Evolutionary conservation across 53 echinoderm and acorn worm genomes (phyloP), one percentile per base, ranked within the genome.

Genomic region (Patiria pectinifera): DNA sequence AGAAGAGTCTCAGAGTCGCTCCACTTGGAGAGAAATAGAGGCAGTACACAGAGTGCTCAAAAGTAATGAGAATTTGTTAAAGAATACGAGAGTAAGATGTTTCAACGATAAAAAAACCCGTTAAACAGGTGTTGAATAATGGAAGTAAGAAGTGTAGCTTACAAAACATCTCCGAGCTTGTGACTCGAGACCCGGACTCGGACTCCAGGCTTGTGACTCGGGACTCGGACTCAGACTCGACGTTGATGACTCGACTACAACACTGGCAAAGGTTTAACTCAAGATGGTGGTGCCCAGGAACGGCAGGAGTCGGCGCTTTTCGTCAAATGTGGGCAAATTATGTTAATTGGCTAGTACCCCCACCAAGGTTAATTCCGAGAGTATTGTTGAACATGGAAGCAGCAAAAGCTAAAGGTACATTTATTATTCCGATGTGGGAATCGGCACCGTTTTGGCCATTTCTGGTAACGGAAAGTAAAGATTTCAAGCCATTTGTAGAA

Each of bases 401-500:
- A 3, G 82, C 53, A 18, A 82, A 49, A 82, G 82, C 82, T n/a
- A 53, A 14, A n/a, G 82, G 82, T 4, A 82, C 53, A 11, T 82
- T 82, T 10, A n/a, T 82, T 21, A 21, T 82, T 82, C 49, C 82
- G 4, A 82, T 82, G 82, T 82, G 82, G 82, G 22, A 82, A 82
- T 82, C 82, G 15, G 58, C 82, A 82, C 92, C 86, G 4, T 86
- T 70, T 92, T 92, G 86, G 92, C 92, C 92, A 10, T 59, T 84
- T 59, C 24, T 91, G 11, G 24, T 45, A 16, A 79, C 58, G 12
- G 87, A 49, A 35, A 79, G 63, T 23, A 26, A 45, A 26, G 53
- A 35, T 35, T 35, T 35, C 35, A 35, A 35, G 35, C 35, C 35
- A 35, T 35, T 35, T 35, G 35, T 35, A 59, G 24, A 77, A 2